These are phyloP conservation scores for Strigops habroptila DNA, from an alignment of 2,113 vertebrate genomes.

Conservation along the genomic window DNA sequence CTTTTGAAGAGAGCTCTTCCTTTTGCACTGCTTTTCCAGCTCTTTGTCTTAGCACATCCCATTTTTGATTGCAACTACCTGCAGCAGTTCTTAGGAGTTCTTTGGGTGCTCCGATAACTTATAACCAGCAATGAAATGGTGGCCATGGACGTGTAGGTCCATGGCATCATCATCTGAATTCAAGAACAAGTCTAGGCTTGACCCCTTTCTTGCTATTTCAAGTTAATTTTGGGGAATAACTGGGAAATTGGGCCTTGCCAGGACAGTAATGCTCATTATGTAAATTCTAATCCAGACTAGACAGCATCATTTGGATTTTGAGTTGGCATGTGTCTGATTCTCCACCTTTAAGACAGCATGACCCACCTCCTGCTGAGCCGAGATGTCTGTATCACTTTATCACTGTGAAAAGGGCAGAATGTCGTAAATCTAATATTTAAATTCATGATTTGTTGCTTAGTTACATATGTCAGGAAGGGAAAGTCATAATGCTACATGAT, in stretches of 20 bases:
- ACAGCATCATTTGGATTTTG: background rate
- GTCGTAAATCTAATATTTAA: background rate
- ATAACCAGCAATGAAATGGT: background rate
- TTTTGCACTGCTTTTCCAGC: background rate
- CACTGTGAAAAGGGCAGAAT: background rate
- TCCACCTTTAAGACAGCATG: background rate
- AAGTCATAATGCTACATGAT: background rate
- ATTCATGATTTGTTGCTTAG: constrained; percentile 6
- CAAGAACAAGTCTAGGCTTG: background rate
- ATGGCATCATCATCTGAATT: background rate
- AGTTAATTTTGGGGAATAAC: background rate
- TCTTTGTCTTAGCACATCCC: background rate
- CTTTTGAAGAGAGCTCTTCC: background rate
- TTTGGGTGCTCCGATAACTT: background rate
- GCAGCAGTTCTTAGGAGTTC: background rate
- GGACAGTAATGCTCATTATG: background rate
- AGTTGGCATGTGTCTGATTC: background rate
- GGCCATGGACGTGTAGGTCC: background rate
- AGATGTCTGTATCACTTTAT: background rate
- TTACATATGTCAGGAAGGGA: background rate
- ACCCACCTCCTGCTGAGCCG: background rate
- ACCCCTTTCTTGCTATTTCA: background rate
- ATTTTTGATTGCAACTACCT: background rate
- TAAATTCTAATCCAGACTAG: background rate
- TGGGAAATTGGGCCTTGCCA: background rate